Evolutionary conservation across 2,797 vertebrate species (phyloP).

Genomic region (Simalia tracyae): DNA sequence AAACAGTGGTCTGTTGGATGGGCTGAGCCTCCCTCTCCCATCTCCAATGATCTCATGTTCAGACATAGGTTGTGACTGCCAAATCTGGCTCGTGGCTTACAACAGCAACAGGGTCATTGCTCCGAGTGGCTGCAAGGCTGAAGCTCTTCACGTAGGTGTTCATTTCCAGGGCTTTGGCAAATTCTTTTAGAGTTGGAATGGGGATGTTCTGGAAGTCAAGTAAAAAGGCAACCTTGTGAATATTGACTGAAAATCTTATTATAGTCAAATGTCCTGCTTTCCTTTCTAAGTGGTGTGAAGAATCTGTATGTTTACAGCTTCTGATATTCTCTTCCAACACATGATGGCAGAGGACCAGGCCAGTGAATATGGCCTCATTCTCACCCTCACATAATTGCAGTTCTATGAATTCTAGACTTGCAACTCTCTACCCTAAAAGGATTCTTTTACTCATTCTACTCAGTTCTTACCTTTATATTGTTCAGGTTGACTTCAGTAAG

Average conservation of each 20-base stretch:
- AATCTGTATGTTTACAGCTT: not conserved
- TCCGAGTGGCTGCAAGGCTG: constrained; percentile 93
- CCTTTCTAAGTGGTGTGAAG: not conserved
- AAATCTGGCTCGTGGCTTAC: constrained; percentile 74
- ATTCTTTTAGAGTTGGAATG: constrained; percentile 94
- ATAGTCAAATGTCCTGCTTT: not conserved
- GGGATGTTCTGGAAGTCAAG: constrained; percentile 90
- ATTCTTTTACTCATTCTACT: not conserved
- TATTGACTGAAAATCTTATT: constrained; percentile 3
- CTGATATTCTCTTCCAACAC: not conserved
- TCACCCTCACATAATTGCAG: not conserved
- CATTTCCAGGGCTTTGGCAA: constrained; percentile 92
- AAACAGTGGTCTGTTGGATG: not conserved
- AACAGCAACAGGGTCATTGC: constrained; percentile 92
- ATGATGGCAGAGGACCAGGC: not conserved
- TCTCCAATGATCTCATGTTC: not conserved
- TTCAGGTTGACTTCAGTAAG: constrained; percentile 95
- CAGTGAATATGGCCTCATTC: too few relatives aligned
- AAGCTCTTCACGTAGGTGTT: constrained; percentile 90
- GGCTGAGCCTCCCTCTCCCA: not conserved
- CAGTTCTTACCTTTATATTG: constrained; percentile 91
- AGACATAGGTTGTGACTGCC: not conserved
- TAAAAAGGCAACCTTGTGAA: constrained; percentile 50
- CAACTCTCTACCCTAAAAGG: not conserved
- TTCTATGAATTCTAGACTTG: not conserved